These are phyloP conservation scores for Riparia riparia DNA, from an alignment of 2,113 vertebrate genomes.

Conservation along the genomic window DNA sequence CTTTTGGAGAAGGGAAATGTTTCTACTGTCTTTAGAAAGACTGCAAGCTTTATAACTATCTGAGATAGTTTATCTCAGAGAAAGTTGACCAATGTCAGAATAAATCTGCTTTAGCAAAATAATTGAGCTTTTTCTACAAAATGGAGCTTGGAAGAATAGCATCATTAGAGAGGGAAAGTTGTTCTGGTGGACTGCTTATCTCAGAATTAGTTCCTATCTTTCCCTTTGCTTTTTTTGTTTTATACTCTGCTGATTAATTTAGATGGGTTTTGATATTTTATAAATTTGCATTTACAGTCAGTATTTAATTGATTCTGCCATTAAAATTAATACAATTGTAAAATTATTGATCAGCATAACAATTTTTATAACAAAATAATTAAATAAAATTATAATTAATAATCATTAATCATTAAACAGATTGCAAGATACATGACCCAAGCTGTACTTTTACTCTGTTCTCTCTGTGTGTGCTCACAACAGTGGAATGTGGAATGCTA, in stretches of 20 bases:
- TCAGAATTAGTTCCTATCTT: background rate
- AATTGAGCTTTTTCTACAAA: background rate
- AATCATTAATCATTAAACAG: background rate
- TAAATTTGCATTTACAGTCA: background rate
- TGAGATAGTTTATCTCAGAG: background rate
- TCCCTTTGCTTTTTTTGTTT: background rate
- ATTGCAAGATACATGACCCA: fast-evolving
- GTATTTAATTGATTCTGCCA: background rate
- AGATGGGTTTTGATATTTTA: background rate
- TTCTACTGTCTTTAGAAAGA: background rate
- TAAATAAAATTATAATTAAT: background rate
- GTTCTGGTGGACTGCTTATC: background rate
- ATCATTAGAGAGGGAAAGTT: background rate
- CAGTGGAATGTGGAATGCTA: background rate
- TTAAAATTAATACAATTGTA: background rate
- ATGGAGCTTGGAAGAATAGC: background rate
- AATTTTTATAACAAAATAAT: background rate
- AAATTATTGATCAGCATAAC: background rate
- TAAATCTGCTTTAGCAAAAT: background rate
- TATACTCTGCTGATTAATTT: background rate
- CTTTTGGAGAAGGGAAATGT: background rate
- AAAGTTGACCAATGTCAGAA: background rate
- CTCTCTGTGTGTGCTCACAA: background rate
- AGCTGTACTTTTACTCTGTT: background rate
- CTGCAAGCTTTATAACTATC: background rate